Base-by-base conservation (phyloP, 2,797 vertebrate species). In the Allobates femoralis region DNA sequence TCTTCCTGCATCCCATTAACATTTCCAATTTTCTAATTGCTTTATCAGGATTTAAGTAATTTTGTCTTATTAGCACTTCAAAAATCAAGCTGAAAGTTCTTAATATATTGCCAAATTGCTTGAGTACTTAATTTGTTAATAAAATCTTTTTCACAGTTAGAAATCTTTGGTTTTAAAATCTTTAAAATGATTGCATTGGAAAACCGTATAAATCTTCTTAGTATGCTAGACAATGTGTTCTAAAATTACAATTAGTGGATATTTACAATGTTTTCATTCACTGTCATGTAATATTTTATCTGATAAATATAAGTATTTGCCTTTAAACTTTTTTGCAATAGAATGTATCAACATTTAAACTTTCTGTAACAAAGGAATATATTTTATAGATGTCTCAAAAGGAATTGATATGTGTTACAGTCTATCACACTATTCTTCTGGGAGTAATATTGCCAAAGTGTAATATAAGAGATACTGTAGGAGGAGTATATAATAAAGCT, bases 1-100 rank as follows among this genome's bases (percentile, higher is more conserved):
- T 88, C 5, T 80, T 86, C 88, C 83, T 90, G 90, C 74, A 86
- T 87, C 85, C 91, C 88, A 92, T 93, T 91, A 93, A 85, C 91
- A 92, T 91, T 90, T 91, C 69, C 76, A 83, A 88, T 91, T 73
- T 89, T 89, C 87, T 92, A 89, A 92, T 92, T 91, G 91, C 73
- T 92, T 92, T 92, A 86, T 88, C 86, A 80, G 79, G 87, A 90
- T 90, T 92, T 58, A 64, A 90, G 87, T 89, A 89, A 91, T 94
- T 92, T 90, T 86, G 76, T 88, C 87, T 88, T 90, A 92, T 89
- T 91, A 93, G 79, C 90, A 90, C 89, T 92, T 92, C 89, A 90
- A 88, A 92, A 91, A 91, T 90, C 90, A 89, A 87, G 83, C 26
- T 64, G 46, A 90, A 83, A 90, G 90, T 64, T 89, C 81, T 19